phyloP scores from a whole-genome alignment of 2,113 vertebrate genomes.

The Onychostoma macrolepis region DNA sequence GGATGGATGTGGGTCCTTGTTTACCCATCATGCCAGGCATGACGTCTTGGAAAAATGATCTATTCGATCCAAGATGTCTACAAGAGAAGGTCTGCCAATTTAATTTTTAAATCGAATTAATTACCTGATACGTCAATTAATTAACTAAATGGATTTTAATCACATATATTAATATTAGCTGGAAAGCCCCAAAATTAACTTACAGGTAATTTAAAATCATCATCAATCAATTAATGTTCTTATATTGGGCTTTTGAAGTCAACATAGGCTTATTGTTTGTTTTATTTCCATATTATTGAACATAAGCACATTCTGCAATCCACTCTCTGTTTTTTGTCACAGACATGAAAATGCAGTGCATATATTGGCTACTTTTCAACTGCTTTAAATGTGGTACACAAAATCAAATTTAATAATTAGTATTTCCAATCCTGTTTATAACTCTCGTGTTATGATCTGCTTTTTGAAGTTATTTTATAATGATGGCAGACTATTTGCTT shows the following conservation, averaged over 20 bases:
- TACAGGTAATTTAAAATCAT: neutral
- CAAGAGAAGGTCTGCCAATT: neutral
- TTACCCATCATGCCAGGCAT: neutral
- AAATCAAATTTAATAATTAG: neutral
- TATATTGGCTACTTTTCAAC: neutral
- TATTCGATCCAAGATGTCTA: neutral
- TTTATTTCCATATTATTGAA: neutral
- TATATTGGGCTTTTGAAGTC: neutral
- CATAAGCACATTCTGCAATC: neutral
- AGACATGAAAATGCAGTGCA: neutral
- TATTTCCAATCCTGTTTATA: neutral
- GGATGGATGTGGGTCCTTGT: constrained; percentile 11
- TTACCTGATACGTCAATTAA: neutral
- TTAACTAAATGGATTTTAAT: neutral
- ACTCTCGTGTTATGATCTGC: too few species aligned
- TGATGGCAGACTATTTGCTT: neutral
- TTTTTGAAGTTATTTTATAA: neutral
- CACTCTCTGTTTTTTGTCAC: neutral
- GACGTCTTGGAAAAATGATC: neutral
- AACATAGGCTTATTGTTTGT: neutral
- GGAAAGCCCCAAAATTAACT: neutral
- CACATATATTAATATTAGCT: neutral
- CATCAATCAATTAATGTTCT: neutral
- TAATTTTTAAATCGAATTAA: neutral
- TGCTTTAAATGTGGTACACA: neutral